Evolutionary conservation across 2,888 invertebrate genomes (phyloP).

Genomic region (Bugula neritina): DNA sequence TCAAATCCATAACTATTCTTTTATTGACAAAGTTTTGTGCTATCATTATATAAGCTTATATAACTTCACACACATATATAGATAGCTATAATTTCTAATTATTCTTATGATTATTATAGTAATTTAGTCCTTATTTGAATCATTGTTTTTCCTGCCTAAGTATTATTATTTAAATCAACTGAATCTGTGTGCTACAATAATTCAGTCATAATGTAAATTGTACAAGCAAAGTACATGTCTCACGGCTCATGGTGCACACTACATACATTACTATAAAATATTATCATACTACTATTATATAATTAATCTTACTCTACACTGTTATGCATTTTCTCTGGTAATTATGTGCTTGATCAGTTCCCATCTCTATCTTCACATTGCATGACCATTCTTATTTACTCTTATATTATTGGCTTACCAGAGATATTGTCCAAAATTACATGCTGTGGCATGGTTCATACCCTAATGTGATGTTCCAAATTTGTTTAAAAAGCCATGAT

Average conservation of each 20-base stretch:
- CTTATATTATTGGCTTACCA: constrained; percentile 14
- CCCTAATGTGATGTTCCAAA: constrained; percentile 7
- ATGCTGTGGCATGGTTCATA: background rate
- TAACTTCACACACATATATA: background rate
- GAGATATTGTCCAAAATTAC: constrained; percentile 24
- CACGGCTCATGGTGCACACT: constrained; percentile 22
- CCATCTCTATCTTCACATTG: constrained; percentile 12
- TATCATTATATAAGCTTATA: background rate
- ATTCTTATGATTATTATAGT: background rate
- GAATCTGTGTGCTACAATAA: constrained; percentile 24
- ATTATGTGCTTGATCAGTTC: constrained; percentile 4
- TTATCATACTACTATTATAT: constrained; percentile 18
- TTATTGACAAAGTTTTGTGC: background rate
- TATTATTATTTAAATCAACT: constrained; percentile 25
- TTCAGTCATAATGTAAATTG: constrained; percentile 23
- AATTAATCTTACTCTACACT: background rate
- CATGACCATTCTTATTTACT: constrained; percentile 10
- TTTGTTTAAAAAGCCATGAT: background rate
- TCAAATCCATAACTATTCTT: background rate
- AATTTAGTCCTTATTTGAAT: constrained; percentile 20
- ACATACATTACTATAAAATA: background rate
- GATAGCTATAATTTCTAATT: background rate
- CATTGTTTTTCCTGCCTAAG: constrained; percentile 26
- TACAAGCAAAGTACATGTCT: background rate
- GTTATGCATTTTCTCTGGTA: constrained; percentile 21